phyloP scores from a whole-genome alignment of 2,888 invertebrate species.

The Myathropa florea region DNA sequence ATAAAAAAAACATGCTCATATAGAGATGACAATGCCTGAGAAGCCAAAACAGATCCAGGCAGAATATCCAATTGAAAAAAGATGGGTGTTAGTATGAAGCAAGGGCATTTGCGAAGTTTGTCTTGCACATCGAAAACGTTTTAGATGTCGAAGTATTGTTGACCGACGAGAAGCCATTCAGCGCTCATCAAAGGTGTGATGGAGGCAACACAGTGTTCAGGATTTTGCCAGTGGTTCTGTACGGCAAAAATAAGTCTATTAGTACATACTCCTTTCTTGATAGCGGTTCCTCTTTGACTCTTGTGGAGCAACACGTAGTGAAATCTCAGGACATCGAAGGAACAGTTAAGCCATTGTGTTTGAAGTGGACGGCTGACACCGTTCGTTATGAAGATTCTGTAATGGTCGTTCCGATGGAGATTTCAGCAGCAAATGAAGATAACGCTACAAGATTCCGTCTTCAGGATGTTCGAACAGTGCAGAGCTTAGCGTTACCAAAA shows the following conservation, averaged over 20 bases:
- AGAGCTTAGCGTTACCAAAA: not conserved
- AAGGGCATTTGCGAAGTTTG: not conserved
- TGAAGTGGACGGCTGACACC: slow-evolving; percentile 15
- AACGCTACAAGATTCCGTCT: not conserved
- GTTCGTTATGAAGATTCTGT: not conserved
- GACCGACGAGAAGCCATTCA: slow-evolving; percentile 9
- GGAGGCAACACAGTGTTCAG: not conserved
- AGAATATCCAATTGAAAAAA: not conserved
- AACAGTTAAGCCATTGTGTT: slow-evolving; percentile 1
- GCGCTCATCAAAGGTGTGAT: slow-evolving; percentile 4
- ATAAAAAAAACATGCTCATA: not conserved
- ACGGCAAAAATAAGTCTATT: slow-evolving; percentile 11
- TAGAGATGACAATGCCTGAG: not conserved
- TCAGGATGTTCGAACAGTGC: not conserved
- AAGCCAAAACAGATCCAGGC: not conserved
- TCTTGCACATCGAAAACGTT: not conserved
- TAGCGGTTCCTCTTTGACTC: slow-evolving; percentile 12
- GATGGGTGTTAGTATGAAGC: not conserved
- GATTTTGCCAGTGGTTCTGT: slow-evolving; percentile 36
- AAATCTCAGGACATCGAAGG: slow-evolving; percentile 5
- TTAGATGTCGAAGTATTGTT: not conserved
- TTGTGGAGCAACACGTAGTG: slow-evolving; percentile 3
- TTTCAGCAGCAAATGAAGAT: not conserved
- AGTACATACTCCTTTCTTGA: slow-evolving; percentile 15
- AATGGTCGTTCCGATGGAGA: not conserved